These are phyloP conservation scores for Clarias macrocephalus DNA, from an alignment of 2,113 vertebrate species.

Conservation along the genomic window DNA sequence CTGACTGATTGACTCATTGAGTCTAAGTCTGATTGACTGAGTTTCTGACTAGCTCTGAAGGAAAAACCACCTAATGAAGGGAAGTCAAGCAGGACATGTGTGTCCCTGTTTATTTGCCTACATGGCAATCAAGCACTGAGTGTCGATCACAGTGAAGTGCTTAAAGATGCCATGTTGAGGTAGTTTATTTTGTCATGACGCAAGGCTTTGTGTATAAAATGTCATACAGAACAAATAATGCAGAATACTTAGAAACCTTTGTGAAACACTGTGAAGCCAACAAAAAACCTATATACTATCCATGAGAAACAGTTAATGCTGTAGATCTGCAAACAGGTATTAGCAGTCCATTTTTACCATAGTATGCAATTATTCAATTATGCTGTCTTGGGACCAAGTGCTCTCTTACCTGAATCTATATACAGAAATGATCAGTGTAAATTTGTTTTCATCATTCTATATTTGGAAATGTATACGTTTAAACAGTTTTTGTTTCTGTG, in stretches of 20 bases:
- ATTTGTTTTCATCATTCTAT: constrained; percentile 61
- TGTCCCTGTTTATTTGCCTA: too few species aligned
- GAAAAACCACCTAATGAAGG: neutral
- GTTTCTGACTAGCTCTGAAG: neutral
- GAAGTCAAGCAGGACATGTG: neutral
- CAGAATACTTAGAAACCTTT: constrained; percentile 13
- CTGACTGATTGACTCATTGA: neutral
- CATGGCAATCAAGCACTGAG: constrained; percentile 9
- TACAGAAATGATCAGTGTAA: constrained; percentile 63
- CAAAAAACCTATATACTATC: neutral
- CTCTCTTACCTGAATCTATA: constrained; percentile 60
- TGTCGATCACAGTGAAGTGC: constrained; percentile 6
- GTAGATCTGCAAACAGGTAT: constrained; percentile 11
- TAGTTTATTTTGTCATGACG: neutral
- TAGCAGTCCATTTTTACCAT: neutral
- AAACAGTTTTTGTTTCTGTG: constrained; percentile 56
- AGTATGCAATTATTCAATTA: constrained; percentile 8
- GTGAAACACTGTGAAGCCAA: neutral
- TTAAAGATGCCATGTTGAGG: neutral
- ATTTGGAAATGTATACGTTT: constrained; percentile 43
- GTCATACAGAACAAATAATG: neutral
- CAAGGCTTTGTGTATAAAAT: neutral
- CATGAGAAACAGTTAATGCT: constrained; percentile 2
- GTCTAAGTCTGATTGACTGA: neutral
- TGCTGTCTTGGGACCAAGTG: constrained; percentile 42